phyloP scores from a whole-genome alignment of 2,888 invertebrate species.

The Sycophila texana region DNA sequence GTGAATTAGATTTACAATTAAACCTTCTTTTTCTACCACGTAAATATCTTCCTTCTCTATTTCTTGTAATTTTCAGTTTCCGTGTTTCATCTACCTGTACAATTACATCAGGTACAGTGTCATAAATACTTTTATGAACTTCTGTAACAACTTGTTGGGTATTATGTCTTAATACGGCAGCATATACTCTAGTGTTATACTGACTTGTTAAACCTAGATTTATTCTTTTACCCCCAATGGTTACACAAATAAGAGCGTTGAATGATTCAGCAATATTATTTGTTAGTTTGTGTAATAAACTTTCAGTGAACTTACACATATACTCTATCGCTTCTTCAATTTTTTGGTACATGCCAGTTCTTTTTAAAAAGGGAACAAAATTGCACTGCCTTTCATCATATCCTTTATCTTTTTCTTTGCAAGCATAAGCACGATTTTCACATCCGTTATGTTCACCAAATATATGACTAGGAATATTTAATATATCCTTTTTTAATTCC shows the following conservation, averaged over 20 bases:
- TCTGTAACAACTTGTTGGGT: background rate
- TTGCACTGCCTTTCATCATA: background rate
- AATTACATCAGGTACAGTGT: background rate
- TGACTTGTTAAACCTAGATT: background rate
- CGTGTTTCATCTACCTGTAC: background rate
- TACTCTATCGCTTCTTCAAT: background rate
- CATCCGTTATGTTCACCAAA: conserved; percentile 59
- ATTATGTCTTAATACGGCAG: background rate
- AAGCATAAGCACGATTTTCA: background rate
- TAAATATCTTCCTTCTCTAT: background rate
- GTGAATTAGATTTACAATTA: background rate
- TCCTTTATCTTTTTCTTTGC: background rate
- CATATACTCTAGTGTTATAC: background rate
- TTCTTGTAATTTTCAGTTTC: background rate
- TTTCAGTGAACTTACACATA: conserved; percentile 20
- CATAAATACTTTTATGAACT: background rate
- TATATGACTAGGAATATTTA: conserved; percentile 53
- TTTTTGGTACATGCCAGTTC: conserved; percentile 1
- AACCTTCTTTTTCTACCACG: background rate
- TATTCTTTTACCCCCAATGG: background rate
- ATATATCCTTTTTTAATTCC: conserved; percentile 52
- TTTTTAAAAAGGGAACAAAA: background rate
- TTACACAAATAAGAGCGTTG: background rate
- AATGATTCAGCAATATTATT: background rate
- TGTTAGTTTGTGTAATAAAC: conserved; percentile 33